phyloP scores from a whole-genome alignment of 2,888 invertebrate genomes.

The Rhingia campestris region DNA sequence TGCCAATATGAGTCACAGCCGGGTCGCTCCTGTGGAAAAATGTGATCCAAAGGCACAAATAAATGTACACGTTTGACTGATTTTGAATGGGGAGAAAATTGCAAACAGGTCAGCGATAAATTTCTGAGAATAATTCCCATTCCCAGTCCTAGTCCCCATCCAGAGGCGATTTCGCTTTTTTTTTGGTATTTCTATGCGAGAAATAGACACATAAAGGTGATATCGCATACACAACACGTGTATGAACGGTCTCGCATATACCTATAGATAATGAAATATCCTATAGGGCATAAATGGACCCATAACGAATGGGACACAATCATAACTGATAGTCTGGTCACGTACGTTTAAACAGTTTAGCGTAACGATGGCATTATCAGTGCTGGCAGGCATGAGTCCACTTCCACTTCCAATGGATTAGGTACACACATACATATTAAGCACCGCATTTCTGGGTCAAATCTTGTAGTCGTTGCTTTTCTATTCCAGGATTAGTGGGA shows the following conservation, averaged over 20 bases:
- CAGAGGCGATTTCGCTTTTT: constrained; percentile 49
- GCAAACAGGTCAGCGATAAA: constrained; percentile 73
- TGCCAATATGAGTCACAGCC: not conserved
- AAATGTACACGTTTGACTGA: constrained; percentile 65
- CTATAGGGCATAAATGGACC: constrained; percentile 63
- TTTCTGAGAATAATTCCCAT: constrained; percentile 63
- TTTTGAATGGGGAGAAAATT: constrained; percentile 69
- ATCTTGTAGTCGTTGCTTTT: constrained; percentile 32
- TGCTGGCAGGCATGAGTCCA: constrained; percentile 68
- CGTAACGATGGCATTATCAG: constrained; percentile 72
- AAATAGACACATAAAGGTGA: not conserved
- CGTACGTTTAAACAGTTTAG: constrained; percentile 72
- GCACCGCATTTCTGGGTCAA: constrained; percentile 61
- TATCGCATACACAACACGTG: constrained; percentile 2
- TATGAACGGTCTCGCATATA: constrained; percentile 1
- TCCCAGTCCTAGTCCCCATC: constrained; percentile 1
- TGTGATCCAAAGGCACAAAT: not conserved
- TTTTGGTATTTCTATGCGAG: not conserved
- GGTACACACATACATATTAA: constrained; percentile 46
- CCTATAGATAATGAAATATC: constrained; percentile 64
- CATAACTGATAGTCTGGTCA: constrained; percentile 68
- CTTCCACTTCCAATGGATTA: too few relatives aligned
- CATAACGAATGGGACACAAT: constrained; percentile 68
- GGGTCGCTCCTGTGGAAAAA: not conserved
- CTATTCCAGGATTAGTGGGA: constrained; percentile 43